phyloP scores from a whole-genome alignment of 2,797 vertebrate genomes.

The Discoglossus pictus region DNA sequence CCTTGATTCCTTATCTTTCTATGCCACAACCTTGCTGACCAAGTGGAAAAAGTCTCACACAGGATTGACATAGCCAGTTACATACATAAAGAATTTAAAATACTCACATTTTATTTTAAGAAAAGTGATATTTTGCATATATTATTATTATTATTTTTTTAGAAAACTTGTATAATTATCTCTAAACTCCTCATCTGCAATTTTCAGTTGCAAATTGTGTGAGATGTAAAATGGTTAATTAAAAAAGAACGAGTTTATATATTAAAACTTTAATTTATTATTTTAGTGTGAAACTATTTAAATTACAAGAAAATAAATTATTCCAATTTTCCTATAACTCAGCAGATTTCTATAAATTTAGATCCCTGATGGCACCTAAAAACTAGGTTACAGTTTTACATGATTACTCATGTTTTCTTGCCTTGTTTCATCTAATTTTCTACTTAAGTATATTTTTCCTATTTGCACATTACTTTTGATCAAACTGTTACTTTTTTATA shows the following conservation, averaged over 20 bases:
- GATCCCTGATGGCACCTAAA: neutral
- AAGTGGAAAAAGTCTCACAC: too few species aligned
- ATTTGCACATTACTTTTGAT: constrained; percentile 1
- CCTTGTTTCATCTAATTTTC: constrained; percentile 3
- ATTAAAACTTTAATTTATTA: neutral
- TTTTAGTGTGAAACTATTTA: neutral
- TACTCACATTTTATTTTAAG: too few species aligned
- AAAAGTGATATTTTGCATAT: too few species aligned
- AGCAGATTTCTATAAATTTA: constrained; percentile 5
- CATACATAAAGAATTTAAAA: too few species aligned
- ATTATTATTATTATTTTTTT: too few species aligned
- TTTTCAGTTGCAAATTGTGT: constrained; percentile 5
- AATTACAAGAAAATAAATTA: constrained; percentile 2
- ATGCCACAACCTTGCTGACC: too few species aligned
- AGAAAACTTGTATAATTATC: too few species aligned
- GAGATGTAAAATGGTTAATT: neutral
- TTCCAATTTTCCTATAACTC: neutral
- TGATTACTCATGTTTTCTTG: neutral
- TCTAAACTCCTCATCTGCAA: neutral
- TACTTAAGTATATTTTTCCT: neutral
- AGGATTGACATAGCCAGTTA: too few species aligned
- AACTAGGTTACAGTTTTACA: constrained; percentile 13
- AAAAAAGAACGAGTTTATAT: neutral
- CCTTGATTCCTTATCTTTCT: too few species aligned
- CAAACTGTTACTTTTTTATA: constrained; percentile 12